Evolutionary conservation across 2,113 vertebrate genomes (phyloP), one percentile per base, ranked within the genome.

Genomic region (Poeciliopsis turrubarensis): DNA sequence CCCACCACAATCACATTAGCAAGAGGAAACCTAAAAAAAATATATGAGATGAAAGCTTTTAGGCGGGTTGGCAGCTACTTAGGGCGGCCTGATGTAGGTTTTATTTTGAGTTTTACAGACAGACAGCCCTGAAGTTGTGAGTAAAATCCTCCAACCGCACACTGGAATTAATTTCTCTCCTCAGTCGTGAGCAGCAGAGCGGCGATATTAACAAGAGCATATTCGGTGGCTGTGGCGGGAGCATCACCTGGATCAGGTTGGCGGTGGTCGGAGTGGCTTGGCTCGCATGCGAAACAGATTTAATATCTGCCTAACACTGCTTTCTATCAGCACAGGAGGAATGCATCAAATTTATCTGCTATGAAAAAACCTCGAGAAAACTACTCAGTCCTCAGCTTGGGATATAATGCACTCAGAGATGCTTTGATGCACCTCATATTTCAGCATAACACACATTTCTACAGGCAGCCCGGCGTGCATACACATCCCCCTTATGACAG

Each of bases 51-150:
- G 73, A 90, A 84, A 84, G 79, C 70, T 70, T 83, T 85, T 65
- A 72, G 79, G 70, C 75, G 68, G 79, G 73, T 70, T 87, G 82
- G 85, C 85, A 72, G 72, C 76, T 87, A 75, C 73, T 89, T 74
- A 73, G 78, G 71, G 70, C 77, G 77, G 85, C 72, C 82, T 85
- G 80, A 81, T 72, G 72, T 63, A 68, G 82, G 75, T 82, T 86
- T 84, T 80, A 76, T 70, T 74, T 60, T 72, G 82, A 72, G 60
- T 85, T 87, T 89, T 83, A 87, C 83, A 86, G 75, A 87, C 81
- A 80, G 84, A 78, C 86, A 83, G 64, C 72, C 80, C 72, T 76
- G 75, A 83, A 82, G 77, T 79, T 78, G 81, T 68, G 79, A 87
- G 80, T 63, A 72, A 87, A 90, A 81, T 86, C 82, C 83, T 80